These are phyloP conservation scores for Formica aserva DNA, from an alignment of 2,888 invertebrate genomes.

Conservation along the genomic window DNA sequence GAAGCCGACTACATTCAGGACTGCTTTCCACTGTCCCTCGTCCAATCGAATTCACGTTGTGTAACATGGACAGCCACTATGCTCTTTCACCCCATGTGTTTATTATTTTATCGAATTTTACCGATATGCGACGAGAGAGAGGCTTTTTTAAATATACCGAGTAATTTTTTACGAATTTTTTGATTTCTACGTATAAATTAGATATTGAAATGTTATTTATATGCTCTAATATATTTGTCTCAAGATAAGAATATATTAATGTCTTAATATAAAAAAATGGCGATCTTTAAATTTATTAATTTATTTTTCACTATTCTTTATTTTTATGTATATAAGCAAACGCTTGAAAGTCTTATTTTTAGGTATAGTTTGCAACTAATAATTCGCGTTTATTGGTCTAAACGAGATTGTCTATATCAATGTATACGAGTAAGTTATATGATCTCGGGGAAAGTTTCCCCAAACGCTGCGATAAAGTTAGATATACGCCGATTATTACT, in stretches of 20 bases:
- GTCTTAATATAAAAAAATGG: background rate
- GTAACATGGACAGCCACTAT: slow-evolving; percentile 47
- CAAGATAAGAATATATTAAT: background rate
- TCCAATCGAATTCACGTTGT: slow-evolving; percentile 49
- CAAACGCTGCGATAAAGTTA: slow-evolving; percentile 56
- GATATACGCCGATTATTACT: slow-evolving; percentile 64
- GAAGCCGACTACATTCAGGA: slow-evolving; percentile 75
- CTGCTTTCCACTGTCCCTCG: slow-evolving; percentile 73
- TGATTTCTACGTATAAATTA: background rate
- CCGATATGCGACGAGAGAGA: background rate
- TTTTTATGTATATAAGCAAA: background rate
- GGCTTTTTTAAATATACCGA: background rate
- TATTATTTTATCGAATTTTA: background rate
- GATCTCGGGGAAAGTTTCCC: slow-evolving; percentile 63
- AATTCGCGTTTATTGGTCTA: slow-evolving; percentile 38
- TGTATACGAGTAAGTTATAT: slow-evolving; percentile 46
- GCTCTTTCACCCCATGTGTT: slow-evolving; percentile 11
- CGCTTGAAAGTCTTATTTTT: background rate
- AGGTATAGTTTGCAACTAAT: slow-evolving; percentile 21
- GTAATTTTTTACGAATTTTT: background rate
- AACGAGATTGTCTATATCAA: slow-evolving; percentile 34
- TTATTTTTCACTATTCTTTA: background rate
- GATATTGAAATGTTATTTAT: background rate
- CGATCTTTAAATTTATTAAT: background rate
- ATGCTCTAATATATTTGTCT: background rate